Evolutionary conservation across 2,797 vertebrate species (phyloP).

Genomic region (Semotilus atromaculatus): DNA sequence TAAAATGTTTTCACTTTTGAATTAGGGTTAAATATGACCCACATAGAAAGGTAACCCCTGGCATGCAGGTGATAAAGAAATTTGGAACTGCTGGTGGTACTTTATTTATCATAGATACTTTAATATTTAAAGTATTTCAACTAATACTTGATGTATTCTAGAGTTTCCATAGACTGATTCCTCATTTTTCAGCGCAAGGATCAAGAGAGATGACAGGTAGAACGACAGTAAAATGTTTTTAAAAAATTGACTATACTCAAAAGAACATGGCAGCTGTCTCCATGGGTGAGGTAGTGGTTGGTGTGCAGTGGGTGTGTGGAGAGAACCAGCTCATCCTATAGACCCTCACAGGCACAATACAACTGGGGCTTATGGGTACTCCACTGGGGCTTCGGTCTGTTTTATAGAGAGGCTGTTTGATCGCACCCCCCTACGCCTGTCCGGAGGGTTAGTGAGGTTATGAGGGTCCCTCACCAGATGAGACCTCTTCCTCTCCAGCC

Average conservation of each 20-base stretch:
- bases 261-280: slow-evolving; percentile 53
- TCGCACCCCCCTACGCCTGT: slow-evolving; percentile 29
- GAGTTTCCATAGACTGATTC: slow-evolving; percentile 18
- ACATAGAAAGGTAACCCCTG: not conserved
- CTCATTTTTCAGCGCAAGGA: slow-evolving; percentile 45
- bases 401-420: slow-evolving; percentile 39
- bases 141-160: not conserved
- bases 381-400: slow-evolving; percentile 61
- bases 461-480: slow-evolving; percentile 94
- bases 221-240: not conserved
- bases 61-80: not conserved
- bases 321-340: slow-evolving; percentile 41
- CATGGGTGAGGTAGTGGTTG: slow-evolving; percentile 55
- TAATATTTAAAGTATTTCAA: not conserved
- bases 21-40: not conserved
- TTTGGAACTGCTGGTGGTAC: not conserved
- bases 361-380: slow-evolving; percentile 44
- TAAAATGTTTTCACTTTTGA: no score
- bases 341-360: slow-evolving; percentile 14
- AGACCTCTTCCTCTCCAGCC: slow-evolving; percentile 75
- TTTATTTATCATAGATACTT: not conserved
- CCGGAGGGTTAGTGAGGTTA: slow-evolving; percentile 66
- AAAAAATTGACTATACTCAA: slow-evolving; percentile 60
- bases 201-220: not conserved
- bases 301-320: slow-evolving; percentile 47